Percentiles rank a stretch among this genome's conserved stretches.
These are phyloP conservation scores for Nansenia antarctica DNA, from an alignment of 2,113 vertebrate species.

Conservation along the genomic window DNA sequence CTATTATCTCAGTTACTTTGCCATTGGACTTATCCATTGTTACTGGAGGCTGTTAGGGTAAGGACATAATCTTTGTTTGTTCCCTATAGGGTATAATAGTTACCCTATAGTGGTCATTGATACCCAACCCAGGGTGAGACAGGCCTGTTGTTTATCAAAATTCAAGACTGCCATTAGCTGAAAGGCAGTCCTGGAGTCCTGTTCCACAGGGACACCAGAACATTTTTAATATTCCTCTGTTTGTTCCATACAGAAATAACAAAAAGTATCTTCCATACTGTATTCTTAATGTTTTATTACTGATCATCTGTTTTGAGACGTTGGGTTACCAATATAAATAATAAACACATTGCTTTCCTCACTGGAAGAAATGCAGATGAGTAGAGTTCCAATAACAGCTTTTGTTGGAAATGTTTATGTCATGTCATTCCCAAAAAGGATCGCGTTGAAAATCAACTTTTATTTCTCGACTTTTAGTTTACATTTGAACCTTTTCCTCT, in stretches of 20 bases:
- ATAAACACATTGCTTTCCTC: slow-evolving; percentile 16
- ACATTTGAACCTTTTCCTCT: slow-evolving; percentile 2
- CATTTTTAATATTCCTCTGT: neutral
- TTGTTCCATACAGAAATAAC: neutral
- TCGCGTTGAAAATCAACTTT: slow-evolving; percentile 7
- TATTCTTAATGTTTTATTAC: neutral
- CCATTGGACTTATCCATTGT: neutral
- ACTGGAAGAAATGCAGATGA: slow-evolving; percentile 10
- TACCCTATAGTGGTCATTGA: neutral
- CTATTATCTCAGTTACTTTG: neutral
- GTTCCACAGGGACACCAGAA: neutral
- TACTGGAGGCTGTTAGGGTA: no score
- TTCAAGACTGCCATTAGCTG: neutral
- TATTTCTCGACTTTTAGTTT: slow-evolving; percentile 14
- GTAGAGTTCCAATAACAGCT: neutral
- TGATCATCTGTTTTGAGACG: slow-evolving; percentile 27
- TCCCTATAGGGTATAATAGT: neutral
- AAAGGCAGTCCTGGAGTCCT: neutral
- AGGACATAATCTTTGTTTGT: no score
- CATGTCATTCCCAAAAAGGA: slow-evolving; percentile 3
- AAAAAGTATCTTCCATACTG: slow-evolving; percentile 3
- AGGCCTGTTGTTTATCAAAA: neutral
- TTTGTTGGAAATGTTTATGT: slow-evolving; percentile 22
- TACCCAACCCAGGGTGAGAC: neutral
- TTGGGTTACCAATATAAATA: slow-evolving; percentile 20